Conservation (phyloP, 2,113 vertebrate species). For the Heterochromis multidens region DNA sequence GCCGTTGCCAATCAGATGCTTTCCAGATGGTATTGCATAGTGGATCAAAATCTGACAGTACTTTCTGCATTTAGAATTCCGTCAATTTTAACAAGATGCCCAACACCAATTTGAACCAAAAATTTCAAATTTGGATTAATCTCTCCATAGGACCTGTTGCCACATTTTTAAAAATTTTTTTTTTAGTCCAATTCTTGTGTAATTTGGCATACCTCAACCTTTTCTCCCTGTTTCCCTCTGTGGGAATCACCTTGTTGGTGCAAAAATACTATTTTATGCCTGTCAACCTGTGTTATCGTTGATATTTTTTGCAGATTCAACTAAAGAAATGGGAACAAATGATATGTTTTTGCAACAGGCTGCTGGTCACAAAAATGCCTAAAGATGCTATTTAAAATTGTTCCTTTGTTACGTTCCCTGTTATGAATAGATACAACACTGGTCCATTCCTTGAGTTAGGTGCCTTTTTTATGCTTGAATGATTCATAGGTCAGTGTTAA, state of each 20-base stretch:
- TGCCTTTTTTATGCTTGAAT: not conserved
- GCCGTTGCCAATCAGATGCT: not conserved
- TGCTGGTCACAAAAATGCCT: not conserved
- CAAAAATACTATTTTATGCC: not conserved
- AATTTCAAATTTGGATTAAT: accelerated
- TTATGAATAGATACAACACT: not conserved
- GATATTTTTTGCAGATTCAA: no score
- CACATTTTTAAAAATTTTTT: no score
- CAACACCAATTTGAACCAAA: not conserved
- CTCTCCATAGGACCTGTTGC: not conserved
- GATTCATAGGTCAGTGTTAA: not conserved
- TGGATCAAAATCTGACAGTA: not conserved
- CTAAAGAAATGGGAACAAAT: not conserved
- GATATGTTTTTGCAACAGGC: accelerated
- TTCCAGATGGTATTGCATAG: not conserved
- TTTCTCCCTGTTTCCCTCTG: not conserved
- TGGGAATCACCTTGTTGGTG: not conserved
- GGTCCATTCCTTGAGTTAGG: not conserved
- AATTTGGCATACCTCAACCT: no score
- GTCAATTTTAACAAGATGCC: not conserved
- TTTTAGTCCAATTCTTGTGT: not conserved
- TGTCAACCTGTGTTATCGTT: no score
- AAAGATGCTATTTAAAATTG: not conserved
- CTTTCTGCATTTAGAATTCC: not conserved
- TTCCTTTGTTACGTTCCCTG: not conserved